These are phyloP conservation scores for Beaufortia kweichowensis DNA, from an alignment of 2,113 vertebrate genomes.

Conservation along the genomic window DNA sequence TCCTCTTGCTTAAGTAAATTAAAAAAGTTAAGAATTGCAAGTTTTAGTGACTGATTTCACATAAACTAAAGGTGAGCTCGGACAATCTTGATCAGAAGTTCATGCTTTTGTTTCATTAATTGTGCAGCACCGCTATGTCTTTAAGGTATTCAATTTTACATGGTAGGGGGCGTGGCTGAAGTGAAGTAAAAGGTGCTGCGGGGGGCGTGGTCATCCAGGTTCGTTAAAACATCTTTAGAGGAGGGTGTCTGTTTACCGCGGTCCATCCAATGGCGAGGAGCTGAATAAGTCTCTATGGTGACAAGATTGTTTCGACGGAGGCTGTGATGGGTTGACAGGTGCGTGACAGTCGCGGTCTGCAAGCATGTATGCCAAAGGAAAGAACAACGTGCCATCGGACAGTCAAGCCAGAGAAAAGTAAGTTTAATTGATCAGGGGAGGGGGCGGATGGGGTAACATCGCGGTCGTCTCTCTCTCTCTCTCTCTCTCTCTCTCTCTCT, in stretches of 20 bases:
- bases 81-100: no score
- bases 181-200: not conserved
- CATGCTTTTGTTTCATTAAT: no score
- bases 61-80: no score
- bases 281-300: conserved; percentile 90
- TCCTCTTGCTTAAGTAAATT: no score
- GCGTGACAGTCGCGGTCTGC: conserved; percentile 94
- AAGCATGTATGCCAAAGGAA: conserved; percentile 98
- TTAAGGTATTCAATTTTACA: not conserved
- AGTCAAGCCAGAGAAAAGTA: conserved; percentile 96
- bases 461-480: conserved; percentile 4
- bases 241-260: conserved; percentile 70
- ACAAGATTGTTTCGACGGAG: conserved; percentile 90
- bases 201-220: conserved; percentile 61
- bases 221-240: conserved; percentile 74
- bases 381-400: conserved; percentile 95
- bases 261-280: conserved; percentile 78
- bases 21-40: no score
- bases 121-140: no score
- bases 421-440: conserved; percentile 72
- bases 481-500: not conserved
- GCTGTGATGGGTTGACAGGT: conserved; percentile 98
- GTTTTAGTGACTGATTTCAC: no score
- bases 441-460: conserved; percentile 43
- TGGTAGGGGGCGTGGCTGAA: not conserved